Evolutionary conservation across 2,888 invertebrate genomes (phyloP).

Genomic region (Synanthedon myopaeformis): DNA sequence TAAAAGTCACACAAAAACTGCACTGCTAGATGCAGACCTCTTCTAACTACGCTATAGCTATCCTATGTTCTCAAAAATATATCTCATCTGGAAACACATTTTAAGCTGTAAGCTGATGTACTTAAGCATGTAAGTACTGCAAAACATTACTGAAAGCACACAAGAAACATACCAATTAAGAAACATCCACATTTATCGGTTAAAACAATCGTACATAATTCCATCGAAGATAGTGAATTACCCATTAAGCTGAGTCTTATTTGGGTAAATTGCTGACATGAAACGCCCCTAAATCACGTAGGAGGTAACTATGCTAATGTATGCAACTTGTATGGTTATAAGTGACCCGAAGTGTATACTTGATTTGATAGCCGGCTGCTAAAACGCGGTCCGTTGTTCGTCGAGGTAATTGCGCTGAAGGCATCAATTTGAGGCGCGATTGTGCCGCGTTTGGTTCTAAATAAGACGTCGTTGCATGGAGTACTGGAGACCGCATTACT

Average conservation of each 20-base stretch:
- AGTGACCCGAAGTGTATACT: conserved; percentile 29
- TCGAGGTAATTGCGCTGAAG: conserved; percentile 58
- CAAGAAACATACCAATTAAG: no score
- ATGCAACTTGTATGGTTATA: conserved; percentile 23
- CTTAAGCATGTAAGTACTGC: no score
- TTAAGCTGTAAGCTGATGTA: no score
- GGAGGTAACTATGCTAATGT: conserved; percentile 22
- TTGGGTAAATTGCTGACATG: conserved; percentile 4
- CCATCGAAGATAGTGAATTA: background rate
- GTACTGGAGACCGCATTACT: conserved; percentile 56
- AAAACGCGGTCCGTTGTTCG: conserved; percentile 37
- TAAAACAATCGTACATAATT: background rate
- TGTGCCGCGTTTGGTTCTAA: conserved; percentile 52
- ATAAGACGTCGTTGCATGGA: conserved; percentile 61
- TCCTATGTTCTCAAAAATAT: no score
- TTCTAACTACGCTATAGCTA: no score
- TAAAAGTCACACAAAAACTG: no score
- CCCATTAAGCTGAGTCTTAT: conserved; percentile 7
- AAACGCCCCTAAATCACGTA: conserved; percentile 14
- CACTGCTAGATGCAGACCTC: no score
- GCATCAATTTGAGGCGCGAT: conserved; percentile 58
- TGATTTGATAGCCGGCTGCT: conserved; percentile 50
- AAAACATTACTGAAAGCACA: no score
- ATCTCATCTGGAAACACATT: no score
- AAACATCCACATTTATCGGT: no score